A percentile compares a stretch with the other conserved stretches of the same genome.
phyloP scores from a whole-genome alignment of 1,140 invertebrate genomes.

The Maconellicoccus hirsutus region DNA sequence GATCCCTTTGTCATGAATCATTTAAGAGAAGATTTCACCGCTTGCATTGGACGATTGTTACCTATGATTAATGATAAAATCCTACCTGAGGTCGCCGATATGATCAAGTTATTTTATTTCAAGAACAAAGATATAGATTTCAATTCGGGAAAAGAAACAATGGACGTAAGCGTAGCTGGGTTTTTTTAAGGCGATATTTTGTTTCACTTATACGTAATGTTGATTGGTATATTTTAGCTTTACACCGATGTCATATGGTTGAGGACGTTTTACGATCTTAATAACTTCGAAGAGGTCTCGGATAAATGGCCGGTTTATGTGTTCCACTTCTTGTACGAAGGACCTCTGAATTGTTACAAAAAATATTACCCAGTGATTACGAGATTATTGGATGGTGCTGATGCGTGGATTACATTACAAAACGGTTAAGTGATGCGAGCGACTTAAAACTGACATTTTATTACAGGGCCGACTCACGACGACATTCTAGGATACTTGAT shows the following conservation, averaged over 20 bases:
- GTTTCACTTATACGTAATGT: background rate
- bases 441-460: background rate
- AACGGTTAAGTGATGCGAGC: background rate
- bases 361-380: conserved; percentile 1
- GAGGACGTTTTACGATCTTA: background rate
- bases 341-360: conserved; percentile 1
- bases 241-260: background rate
- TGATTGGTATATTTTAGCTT: background rate
- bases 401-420: background rate
- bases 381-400: background rate
- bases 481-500: background rate
- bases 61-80: background rate
- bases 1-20: background rate
- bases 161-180: background rate
- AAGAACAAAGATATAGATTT: conserved; percentile 11
- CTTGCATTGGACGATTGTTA: background rate
- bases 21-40: background rate
- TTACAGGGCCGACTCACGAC: background rate
- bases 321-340: conserved; percentile 3
- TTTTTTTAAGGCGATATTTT: too few relatives aligned
- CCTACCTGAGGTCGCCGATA: background rate
- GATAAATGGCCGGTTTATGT: background rate
- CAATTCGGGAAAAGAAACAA: background rate
- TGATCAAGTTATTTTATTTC: background rate
- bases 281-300: background rate